Percentiles rank a stretch among this genome's conserved stretches.
These are phyloP conservation scores for Dendropsophus ebraccatus DNA, from an alignment of 2,113 vertebrate genomes.

Conservation along the genomic window DNA sequence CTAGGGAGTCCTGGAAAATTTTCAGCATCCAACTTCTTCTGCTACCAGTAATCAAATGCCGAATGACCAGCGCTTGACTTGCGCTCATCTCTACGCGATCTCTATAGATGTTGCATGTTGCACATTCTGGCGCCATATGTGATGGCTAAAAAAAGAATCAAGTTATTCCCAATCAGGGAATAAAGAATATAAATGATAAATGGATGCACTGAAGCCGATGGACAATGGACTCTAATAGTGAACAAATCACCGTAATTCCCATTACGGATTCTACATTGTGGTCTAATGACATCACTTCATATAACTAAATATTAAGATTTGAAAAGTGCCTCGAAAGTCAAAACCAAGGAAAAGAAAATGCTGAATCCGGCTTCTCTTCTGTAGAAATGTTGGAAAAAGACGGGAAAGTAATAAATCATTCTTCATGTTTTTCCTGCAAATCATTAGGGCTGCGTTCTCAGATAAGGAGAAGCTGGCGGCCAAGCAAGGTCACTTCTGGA, in stretches of 20 bases:
- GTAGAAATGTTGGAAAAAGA: constrained; percentile 23
- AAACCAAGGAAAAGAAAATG: constrained; percentile 19
- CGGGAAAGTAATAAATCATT: constrained; percentile 49
- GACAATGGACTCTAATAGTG: not conserved
- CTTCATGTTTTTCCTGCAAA: constrained; percentile 26
- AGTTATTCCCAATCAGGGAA: not conserved
- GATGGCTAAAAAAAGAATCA: not conserved
- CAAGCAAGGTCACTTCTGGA: constrained; percentile 56
- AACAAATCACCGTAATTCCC: not conserved
- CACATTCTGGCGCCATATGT: not conserved
- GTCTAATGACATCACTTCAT: not conserved
- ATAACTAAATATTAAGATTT: constrained; percentile 1
- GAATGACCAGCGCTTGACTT: too few relatives aligned
- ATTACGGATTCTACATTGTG: not conserved
- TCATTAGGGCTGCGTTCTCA: constrained; percentile 50
- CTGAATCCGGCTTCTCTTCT: constrained; percentile 31
- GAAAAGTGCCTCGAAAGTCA: constrained; percentile 4
- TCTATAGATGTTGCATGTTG: not conserved
- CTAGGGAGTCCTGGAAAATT: too few relatives aligned
- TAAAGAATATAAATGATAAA: not conserved
- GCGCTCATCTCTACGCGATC: too few relatives aligned
- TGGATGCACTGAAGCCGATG: not conserved
- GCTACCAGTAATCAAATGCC: too few relatives aligned
- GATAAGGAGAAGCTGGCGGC: constrained; percentile 43
- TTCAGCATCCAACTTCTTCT: too few relatives aligned